A percentile compares a stretch with the other conserved stretches of the same genome.
Evolutionary conservation across 1,140 invertebrate species (phyloP).

Genomic region (Mycetomoellerius zeteki): DNA sequence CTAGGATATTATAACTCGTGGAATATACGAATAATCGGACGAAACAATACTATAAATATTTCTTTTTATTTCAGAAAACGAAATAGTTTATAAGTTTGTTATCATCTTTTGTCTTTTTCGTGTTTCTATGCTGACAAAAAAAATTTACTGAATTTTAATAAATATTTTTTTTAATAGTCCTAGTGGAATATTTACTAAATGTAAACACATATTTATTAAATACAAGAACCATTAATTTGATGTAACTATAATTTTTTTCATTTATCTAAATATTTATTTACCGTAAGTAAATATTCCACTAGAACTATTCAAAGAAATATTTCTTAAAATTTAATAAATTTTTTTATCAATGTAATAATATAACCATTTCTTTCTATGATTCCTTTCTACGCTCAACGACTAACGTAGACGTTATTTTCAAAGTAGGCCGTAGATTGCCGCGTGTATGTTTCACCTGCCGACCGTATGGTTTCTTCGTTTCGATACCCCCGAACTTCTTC

Average conservation of each 20-base stretch:
- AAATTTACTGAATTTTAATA: too few species aligned
- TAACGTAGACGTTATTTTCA: background rate
- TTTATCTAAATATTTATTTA: too few species aligned
- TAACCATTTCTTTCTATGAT: background rate
- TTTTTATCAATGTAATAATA: too few species aligned
- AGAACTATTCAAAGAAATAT: too few species aligned
- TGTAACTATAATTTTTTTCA: too few species aligned
- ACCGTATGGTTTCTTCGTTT: constrained; percentile 23
- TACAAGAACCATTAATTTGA: too few species aligned
- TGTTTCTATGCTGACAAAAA: too few species aligned
- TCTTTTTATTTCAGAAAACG: background rate
- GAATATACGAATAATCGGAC: background rate
- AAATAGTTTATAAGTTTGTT: background rate
- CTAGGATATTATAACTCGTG: background rate
- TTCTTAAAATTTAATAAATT: too few species aligned
- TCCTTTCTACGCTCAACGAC: background rate
- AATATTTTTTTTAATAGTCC: too few species aligned
- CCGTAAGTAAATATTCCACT: too few species aligned
- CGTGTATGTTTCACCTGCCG: constrained; percentile 16
- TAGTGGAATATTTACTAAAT: too few species aligned
- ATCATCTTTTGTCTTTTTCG: background rate
- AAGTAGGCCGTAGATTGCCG: background rate
- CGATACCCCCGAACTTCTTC: background rate
- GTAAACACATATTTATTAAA: too few species aligned
- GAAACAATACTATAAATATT: background rate